Evolutionary conservation across 2,888 invertebrate genomes (phyloP).

Genomic region (Eupithecia inturbata): DNA sequence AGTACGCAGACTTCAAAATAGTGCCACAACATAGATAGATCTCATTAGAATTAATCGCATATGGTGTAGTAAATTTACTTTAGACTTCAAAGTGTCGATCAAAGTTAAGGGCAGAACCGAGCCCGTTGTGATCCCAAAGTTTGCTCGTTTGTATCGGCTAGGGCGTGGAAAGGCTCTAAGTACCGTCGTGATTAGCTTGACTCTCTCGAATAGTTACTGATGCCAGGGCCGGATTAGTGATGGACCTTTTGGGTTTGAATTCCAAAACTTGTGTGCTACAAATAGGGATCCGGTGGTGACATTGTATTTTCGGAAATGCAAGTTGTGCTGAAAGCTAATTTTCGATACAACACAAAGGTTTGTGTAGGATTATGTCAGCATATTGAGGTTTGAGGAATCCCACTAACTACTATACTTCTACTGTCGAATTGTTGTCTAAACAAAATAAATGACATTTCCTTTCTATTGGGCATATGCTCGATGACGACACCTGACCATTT

Average conservation of each 20-base stretch:
- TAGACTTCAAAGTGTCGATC: constrained; percentile 75
- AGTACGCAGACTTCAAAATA: constrained; percentile 10
- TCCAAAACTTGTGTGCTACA: constrained; percentile 5
- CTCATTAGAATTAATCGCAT: constrained; percentile 38
- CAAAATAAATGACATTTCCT: too few relatives aligned
- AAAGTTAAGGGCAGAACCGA: constrained; percentile 73
- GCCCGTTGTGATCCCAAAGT: constrained; percentile 73
- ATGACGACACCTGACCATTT: background rate
- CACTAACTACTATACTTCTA: background rate
- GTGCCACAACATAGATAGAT: background rate
- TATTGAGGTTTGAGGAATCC: background rate
- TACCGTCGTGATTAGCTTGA: constrained; percentile 68
- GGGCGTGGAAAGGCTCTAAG: constrained; percentile 71
- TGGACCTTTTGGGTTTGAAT: constrained; percentile 1
- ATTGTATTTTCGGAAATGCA: background rate
- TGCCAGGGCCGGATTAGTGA: constrained; percentile 41
- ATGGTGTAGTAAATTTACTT: constrained; percentile 59
- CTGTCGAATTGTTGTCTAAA: too few relatives aligned
- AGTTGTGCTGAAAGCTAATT: background rate
- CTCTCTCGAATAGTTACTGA: constrained; percentile 55
- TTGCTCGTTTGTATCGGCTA: constrained; percentile 79
- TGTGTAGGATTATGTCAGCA: background rate
- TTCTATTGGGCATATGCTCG: too few relatives aligned
- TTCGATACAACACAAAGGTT: background rate
- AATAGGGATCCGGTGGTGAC: background rate